Percentiles rank a stretch among this genome's conserved stretches.
Conservation (phyloP, 30 jellyfish, hydroid and myxozoan species). For the Chrysaora quinquecirrha region DNA sequence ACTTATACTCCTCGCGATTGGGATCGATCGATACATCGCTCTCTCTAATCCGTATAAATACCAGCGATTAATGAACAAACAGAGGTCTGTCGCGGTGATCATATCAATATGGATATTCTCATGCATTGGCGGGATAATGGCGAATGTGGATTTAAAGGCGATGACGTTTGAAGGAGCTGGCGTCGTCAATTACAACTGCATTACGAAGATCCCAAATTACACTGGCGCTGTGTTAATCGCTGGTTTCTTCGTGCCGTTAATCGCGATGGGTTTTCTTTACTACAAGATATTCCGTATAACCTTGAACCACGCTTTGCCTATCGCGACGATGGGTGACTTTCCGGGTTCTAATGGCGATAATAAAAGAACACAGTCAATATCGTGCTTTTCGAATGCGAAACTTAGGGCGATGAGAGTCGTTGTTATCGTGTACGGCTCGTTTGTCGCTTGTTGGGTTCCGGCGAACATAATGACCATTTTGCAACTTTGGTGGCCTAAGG, state of each 20-base stretch:
- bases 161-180: constrained; percentile 23
- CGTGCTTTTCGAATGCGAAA: constrained; percentile 31
- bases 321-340: constrained; percentile 28
- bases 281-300: constrained; percentile 67
- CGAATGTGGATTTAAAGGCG: constrained; percentile 35
- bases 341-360: neutral
- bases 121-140: constrained; percentile 41
- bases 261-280: constrained; percentile 63
- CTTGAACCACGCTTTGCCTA: constrained; percentile 53
- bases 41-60: constrained; percentile 75
- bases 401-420: constrained; percentile 26
- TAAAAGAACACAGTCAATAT: neutral
- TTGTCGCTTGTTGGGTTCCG: constrained; percentile 87
- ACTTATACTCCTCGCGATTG: constrained; percentile 75
- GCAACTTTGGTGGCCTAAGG: constrained; percentile 32
- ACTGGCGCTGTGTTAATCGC: constrained; percentile 12
- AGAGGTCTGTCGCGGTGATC: constrained; percentile 44
- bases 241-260: constrained; percentile 66
- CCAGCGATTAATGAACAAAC: constrained; percentile 45
- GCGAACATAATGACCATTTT: constrained; percentile 28
- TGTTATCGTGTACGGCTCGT: constrained; percentile 64
- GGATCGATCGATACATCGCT: constrained; percentile 83
- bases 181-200: constrained; percentile 1
- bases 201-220: neutral
- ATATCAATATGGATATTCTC: constrained; percentile 66